Conservation (phyloP, 2,888 invertebrate species). For the Luffia ferchaultella region DNA sequence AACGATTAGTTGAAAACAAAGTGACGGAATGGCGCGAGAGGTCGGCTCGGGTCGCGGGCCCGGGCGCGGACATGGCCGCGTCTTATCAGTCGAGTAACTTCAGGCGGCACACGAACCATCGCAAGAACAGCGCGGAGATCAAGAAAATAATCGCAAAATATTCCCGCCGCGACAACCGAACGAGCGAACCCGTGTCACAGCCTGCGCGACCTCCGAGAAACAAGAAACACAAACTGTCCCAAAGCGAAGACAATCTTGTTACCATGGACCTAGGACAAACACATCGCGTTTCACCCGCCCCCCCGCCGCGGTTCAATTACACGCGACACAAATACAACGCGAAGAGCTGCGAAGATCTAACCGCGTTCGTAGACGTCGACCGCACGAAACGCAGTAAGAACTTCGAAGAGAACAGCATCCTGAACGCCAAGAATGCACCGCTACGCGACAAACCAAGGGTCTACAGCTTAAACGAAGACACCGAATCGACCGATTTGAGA, state of each 20-base stretch:
- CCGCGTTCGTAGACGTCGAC: conserved; percentile 44
- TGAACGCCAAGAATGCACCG: conserved; percentile 36
- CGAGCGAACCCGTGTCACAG: conserved; percentile 18
- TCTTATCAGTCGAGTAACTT: conserved; percentile 62
- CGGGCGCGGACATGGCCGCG: conserved; percentile 44
- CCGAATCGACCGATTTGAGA: conserved; percentile 26
- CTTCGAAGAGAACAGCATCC: conserved; percentile 49
- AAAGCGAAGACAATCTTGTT: conserved; percentile 53
- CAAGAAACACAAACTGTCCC: conserved; percentile 34
- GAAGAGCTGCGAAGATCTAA: conserved; percentile 51
- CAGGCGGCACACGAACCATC: conserved; percentile 56
- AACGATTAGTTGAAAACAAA: conserved; percentile 59
- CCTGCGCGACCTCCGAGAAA: conserved; percentile 42
- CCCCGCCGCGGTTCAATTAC: conserved; percentile 25
- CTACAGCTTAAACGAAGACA: conserved; percentile 42
- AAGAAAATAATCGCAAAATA: conserved; percentile 64
- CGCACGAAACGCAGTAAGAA: conserved; percentile 41
- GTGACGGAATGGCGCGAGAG: conserved; percentile 61
- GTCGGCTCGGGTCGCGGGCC: conserved; percentile 48
- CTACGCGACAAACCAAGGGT: conserved; percentile 23
- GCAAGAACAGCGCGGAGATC: conserved; percentile 61
- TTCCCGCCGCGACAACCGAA: conserved; percentile 42
- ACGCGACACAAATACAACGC: conserved; percentile 39
- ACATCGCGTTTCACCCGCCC: conserved; percentile 23
- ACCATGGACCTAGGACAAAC: conserved; percentile 26